Conservation (phyloP, 2,113 vertebrate species). For the Malurus elegans region DNA sequence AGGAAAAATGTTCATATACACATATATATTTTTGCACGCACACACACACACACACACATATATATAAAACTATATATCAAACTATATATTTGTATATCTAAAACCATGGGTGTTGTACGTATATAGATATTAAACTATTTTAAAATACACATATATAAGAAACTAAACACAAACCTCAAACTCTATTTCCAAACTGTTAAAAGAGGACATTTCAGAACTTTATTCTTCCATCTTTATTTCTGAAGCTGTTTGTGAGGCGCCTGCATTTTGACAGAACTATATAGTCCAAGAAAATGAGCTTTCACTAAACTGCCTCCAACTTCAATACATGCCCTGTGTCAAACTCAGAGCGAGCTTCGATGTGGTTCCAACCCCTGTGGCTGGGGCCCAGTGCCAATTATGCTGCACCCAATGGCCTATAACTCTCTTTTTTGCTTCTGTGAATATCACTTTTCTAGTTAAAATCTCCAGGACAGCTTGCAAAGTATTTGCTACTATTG, state of each 20-base stretch:
- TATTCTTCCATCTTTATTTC: not conserved
- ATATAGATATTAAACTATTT: not conserved
- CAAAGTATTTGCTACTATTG: constrained; percentile 50
- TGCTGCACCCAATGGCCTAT: constrained; percentile 1
- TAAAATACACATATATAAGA: not conserved
- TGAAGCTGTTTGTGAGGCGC: not conserved
- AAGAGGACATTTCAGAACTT: not conserved
- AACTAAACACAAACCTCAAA: not conserved
- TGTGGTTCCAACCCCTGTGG: not conserved
- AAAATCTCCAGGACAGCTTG: constrained; percentile 19
- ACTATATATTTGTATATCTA: not conserved
- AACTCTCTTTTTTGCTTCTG: constrained; percentile 44
- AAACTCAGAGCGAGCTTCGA: not conserved
- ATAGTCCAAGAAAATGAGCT: constrained; percentile 32
- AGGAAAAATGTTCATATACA: not conserved
- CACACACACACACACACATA: too few relatives aligned
- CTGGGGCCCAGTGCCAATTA: constrained; percentile 24
- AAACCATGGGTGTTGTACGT: not conserved
- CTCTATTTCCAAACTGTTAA: not conserved
- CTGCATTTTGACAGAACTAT: not conserved
- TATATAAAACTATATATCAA: not conserved
- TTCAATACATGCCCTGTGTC: constrained; percentile 32
- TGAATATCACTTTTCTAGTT: constrained; percentile 57
- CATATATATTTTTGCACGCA: not conserved
- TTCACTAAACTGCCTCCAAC: constrained; percentile 25